Evolutionary conservation across 2,888 invertebrate genomes (phyloP).

Genomic region (Callosobruchus maculatus): DNA sequence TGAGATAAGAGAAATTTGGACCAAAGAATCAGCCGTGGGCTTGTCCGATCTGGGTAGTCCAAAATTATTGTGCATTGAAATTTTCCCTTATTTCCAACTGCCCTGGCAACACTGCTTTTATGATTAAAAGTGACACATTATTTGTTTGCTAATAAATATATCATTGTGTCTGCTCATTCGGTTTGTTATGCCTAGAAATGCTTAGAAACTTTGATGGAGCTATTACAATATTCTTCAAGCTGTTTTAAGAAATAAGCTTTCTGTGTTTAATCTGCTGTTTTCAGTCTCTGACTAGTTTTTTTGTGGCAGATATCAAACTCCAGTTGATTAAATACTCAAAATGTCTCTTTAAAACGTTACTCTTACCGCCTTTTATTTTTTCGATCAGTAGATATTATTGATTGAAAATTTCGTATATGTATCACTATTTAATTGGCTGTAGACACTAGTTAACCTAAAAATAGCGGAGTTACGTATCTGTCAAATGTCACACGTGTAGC

Average conservation of each 20-base stretch:
- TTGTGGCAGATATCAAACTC: background rate
- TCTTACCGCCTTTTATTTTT: too few relatives aligned
- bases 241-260: background rate
- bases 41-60: too few relatives aligned
- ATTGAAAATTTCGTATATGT: background rate
- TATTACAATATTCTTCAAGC: background rate
- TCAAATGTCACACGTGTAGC: background rate
- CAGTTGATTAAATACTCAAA: background rate
- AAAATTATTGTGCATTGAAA: too few relatives aligned
- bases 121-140: background rate
- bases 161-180: background rate
- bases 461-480: background rate
- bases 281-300: background rate
- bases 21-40: too few relatives aligned
- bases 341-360: too few relatives aligned
- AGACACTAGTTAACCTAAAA: background rate
- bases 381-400: background rate
- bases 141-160: background rate
- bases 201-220: background rate
- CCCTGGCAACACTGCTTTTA: background rate
- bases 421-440: background rate
- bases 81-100: too few relatives aligned
- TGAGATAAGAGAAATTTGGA: too few relatives aligned
- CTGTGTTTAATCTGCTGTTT: background rate
- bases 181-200: background rate